Conservation (phyloP, 2,113 vertebrate genomes). For the Melierax canorus region DNA sequence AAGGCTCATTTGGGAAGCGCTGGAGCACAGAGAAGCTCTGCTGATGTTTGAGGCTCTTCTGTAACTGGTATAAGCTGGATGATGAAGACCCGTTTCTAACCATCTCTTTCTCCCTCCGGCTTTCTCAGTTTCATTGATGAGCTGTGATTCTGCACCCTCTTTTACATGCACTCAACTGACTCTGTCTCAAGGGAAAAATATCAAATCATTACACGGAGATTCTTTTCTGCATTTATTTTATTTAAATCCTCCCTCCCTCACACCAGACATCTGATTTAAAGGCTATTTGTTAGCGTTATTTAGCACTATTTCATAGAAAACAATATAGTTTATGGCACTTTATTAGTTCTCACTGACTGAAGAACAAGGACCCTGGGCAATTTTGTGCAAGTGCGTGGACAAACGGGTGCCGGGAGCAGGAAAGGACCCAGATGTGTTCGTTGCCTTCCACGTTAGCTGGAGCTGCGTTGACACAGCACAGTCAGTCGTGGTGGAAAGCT, state of each 20-base stretch:
- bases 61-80: background rate
- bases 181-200: background rate
- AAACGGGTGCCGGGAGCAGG: background rate
- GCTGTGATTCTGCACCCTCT: background rate
- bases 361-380: background rate
- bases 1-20: background rate
- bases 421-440: rapidly evolving
- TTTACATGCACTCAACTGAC: background rate
- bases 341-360: background rate
- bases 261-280: background rate
- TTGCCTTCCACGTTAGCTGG: rapidly evolving
- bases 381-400: background rate
- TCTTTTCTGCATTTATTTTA: background rate
- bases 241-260: background rate
- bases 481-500: background rate
- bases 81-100: background rate
- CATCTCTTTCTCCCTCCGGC: background rate
- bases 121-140: background rate
- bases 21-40: background rate
- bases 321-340: rapidly evolving
- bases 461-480: background rate
- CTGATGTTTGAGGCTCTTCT: background rate
- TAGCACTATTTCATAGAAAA: background rate
- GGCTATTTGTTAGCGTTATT: background rate
- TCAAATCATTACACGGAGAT: background rate